A percentile compares a stretch with the other conserved stretches of the same genome.
phyloP scores from a whole-genome alignment of 2,888 invertebrate genomes.

The Beris morrisii region DNA sequence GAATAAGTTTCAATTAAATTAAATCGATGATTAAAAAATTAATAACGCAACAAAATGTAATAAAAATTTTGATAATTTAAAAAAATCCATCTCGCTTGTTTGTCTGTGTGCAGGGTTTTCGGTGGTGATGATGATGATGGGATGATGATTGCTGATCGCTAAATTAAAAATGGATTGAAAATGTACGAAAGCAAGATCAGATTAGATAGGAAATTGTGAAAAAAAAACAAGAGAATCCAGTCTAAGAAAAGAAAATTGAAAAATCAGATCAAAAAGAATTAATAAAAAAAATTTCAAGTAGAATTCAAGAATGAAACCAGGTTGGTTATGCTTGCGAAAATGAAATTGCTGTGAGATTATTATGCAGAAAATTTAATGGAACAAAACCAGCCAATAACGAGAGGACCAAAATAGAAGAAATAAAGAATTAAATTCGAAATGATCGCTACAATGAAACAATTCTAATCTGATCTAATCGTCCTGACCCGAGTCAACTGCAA shows the following conservation, averaged over 20 bases:
- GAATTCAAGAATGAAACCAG: background rate
- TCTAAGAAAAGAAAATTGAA: background rate
- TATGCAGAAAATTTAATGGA: background rate
- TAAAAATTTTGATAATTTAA: constrained; percentile 40
- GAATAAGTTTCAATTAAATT: no score
- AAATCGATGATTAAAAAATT: background rate
- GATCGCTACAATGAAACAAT: no score
- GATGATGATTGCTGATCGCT: constrained; percentile 26
- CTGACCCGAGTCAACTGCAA: no score
- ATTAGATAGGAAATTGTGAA: background rate
- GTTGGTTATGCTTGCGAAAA: background rate
- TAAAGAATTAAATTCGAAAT: no score
- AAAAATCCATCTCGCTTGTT: constrained; percentile 58
- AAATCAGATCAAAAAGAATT: background rate
- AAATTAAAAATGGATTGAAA: background rate
- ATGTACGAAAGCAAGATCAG: background rate
- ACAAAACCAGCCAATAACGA: no score
- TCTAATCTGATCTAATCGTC: no score
- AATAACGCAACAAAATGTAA: constrained; percentile 13
- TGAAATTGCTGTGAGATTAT: background rate
- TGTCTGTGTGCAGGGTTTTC: constrained; percentile 64
- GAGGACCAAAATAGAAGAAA: no score
- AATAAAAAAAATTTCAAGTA: background rate
- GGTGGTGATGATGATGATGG: constrained; percentile 46
- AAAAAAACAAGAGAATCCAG: background rate